Evolutionary conservation across 2,797 vertebrate species (phyloP).

Genomic region (Acanthornis magna): DNA sequence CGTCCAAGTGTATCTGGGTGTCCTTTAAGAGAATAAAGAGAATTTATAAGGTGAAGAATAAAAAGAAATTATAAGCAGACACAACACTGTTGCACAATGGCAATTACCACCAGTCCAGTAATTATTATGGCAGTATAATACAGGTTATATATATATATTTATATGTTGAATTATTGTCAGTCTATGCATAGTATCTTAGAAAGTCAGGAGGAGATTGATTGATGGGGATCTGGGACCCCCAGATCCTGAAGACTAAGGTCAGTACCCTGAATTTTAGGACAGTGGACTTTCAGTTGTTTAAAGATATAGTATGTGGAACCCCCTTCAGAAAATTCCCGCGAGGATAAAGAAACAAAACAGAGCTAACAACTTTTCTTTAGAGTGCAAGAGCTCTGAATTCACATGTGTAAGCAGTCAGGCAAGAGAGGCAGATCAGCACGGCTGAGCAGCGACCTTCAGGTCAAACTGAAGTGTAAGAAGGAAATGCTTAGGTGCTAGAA

Average conservation of each 20-base stretch:
- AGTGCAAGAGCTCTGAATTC: not conserved
- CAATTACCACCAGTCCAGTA: not conserved
- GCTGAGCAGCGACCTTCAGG: not conserved
- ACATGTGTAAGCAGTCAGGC: not conserved
- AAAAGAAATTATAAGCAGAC: fast-evolving
- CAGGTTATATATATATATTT: not conserved
- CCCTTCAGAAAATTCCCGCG: not conserved
- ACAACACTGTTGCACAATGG: not conserved
- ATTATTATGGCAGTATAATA: not conserved
- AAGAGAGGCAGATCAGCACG: not conserved
- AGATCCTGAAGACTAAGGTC: not conserved
- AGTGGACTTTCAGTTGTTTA: not conserved
- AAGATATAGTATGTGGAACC: not conserved
- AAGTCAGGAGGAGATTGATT: not conserved
- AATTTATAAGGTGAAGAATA: not conserved
- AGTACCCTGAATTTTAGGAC: not conserved
- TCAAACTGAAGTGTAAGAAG: not conserved
- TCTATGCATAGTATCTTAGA: not conserved
- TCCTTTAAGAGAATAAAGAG: not conserved
- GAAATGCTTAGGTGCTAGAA: not conserved
- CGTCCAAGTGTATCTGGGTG: fast-evolving
- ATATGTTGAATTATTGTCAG: fast-evolving
- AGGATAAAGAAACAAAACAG: not conserved
- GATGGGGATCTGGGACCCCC: not conserved
- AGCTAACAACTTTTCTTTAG: not conserved